Conservation (phyloP, 1,140 invertebrate genomes). For the Hydropsyche tenuis region DNA sequence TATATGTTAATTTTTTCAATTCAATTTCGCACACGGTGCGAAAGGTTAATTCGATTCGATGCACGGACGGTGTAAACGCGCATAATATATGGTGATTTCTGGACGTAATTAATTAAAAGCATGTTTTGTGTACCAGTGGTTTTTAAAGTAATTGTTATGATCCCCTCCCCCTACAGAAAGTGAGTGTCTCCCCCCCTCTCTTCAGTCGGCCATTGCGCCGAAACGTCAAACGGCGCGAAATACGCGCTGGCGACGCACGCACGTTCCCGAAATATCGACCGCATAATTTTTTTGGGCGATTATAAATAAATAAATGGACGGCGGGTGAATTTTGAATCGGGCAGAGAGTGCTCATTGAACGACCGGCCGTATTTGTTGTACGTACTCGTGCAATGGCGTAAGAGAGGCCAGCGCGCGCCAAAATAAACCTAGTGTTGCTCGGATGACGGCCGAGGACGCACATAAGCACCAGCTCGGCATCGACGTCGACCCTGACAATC, state of each 20-base stretch:
- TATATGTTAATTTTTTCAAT: neutral
- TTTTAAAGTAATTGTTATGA: neutral
- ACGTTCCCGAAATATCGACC: neutral
- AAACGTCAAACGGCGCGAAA: slow-evolving; percentile 8
- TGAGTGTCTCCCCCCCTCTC: neutral
- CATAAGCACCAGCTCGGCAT: neutral
- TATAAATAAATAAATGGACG: neutral
- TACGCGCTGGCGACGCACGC: neutral
- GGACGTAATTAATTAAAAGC: too few relatives aligned
- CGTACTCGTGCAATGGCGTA: slow-evolving; percentile 28
- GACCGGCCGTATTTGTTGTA: neutral
- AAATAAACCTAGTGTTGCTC: slow-evolving; percentile 30
- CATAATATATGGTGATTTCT: too few relatives aligned
- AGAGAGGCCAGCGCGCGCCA: slow-evolving; percentile 6
- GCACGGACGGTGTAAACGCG: too few relatives aligned
- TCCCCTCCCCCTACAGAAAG: neutral
- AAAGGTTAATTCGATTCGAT: slow-evolving; percentile 2
- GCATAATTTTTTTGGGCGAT: neutral
- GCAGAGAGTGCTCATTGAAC: neutral
- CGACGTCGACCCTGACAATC: neutral
- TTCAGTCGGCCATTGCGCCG: neutral
- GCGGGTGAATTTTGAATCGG: neutral
- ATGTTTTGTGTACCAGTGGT: too few relatives aligned
- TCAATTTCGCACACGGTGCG: neutral
- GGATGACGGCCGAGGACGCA: slow-evolving; percentile 30